Percentiles rank a stretch among this genome's conserved stretches.
phyloP scores from a whole-genome alignment of 2,797 vertebrate genomes.

The Eremophila alpestris region DNA sequence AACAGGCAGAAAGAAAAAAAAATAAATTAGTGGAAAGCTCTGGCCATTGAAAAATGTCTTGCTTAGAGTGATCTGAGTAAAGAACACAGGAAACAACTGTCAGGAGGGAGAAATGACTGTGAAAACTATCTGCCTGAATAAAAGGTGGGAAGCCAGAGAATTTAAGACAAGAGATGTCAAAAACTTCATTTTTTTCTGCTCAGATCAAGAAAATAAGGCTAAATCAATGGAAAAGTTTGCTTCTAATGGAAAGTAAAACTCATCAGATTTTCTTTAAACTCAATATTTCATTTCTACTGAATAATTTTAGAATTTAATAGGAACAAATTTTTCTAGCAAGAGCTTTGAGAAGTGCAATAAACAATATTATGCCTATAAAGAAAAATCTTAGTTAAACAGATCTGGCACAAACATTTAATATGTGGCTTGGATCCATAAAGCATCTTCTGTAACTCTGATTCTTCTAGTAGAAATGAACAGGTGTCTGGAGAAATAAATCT shows the following conservation, averaged over 20 bases:
- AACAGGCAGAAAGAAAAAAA: background rate
- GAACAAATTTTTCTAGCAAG: background rate
- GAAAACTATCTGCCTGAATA: background rate
- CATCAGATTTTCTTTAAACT: background rate
- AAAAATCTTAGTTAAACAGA: background rate
- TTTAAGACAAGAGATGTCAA: background rate
- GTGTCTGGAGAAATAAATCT: background rate
- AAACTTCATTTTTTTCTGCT: background rate
- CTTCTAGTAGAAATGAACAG: background rate
- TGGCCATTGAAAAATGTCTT: background rate
- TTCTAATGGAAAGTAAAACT: background rate
- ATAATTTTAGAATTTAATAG: background rate
- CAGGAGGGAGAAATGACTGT: background rate
- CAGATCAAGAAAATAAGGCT: background rate
- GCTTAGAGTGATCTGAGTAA: background rate
- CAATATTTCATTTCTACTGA: background rate
- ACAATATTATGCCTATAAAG: background rate
- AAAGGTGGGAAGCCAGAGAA: background rate
- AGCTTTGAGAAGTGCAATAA: background rate
- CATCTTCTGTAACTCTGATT: background rate
- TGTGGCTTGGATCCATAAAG: background rate
- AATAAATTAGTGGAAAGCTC: background rate
- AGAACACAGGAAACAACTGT: background rate
- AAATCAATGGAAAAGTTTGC: background rate
- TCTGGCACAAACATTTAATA: background rate